Base-by-base conservation (phyloP, 2,888 invertebrate species). In the Octodonta nipae region DNA sequence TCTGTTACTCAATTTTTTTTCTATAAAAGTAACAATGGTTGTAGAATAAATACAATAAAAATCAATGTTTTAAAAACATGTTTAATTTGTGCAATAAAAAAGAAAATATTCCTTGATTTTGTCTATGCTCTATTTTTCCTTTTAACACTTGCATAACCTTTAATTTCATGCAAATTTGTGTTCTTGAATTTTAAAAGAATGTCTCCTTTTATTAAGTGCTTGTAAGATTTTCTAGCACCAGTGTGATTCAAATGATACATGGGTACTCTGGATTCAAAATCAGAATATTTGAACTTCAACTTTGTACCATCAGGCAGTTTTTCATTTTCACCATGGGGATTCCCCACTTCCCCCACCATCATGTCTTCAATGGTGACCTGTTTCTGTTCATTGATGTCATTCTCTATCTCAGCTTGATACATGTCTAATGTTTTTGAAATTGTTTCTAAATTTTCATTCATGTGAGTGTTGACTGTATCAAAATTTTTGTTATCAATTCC, bases 331-430 rank as follows among this genome's bases (percentile, higher is more conserved):
- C 54, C 54, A 26, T 51, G 40, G 2, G 50, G 45, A 30, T 43
- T 40, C 4, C 51, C 54, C n/a, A 50, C 43, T 32, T 55, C 54
- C 0, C 56, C 56, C 2, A 56, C 38, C 47, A 49, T 49, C 2
- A 49, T 22, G 12, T 50, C 46, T 14, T 43, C 45, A 22, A 45
- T 13, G 26, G 42, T 38, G 12, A 46, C 29, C 4, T 35, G 32
- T 30, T 43, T 43, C 10, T 40, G 13, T 34, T 60, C 58, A 33
- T 63, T 62, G 6, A 62, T 52, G 31, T 57, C 55, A 35, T 63
- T 63, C 42, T 63, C 63, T 8, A 62, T 51, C 40, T 61, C 55
- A 0, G 58, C 57, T 42, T 63, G 56, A 35, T 42, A 59, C 7
- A 35, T 43, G 22, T 62, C 60, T 3, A 62, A 41, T 3, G 46